Evolutionary conservation across 1,140 invertebrate species (phyloP).

Genomic region (Oncopeltus fasciatus): DNA sequence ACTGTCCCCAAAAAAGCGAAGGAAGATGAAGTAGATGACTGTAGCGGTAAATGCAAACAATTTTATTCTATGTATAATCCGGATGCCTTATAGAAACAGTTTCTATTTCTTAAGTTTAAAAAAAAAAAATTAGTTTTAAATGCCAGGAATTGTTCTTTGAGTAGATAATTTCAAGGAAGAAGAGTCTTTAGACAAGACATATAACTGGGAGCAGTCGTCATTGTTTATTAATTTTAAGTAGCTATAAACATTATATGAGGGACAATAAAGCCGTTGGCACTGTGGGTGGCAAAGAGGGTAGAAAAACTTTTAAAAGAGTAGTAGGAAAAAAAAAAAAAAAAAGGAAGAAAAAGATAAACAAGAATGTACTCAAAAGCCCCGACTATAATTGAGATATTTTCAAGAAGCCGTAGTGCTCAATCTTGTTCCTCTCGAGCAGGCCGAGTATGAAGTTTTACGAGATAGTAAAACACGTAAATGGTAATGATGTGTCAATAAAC

Average conservation of each 20-base stretch:
- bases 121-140: too few relatives aligned
- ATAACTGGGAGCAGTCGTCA: too few relatives aligned
- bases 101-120: too few relatives aligned
- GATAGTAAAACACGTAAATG: background rate
- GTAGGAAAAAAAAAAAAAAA: background rate
- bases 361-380: background rate
- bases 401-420: background rate
- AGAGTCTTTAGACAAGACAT: too few relatives aligned
- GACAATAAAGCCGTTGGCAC: background rate
- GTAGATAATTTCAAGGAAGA: too few relatives aligned
- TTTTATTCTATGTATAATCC: too few relatives aligned
- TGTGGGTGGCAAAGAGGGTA: background rate
- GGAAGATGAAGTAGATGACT: too few relatives aligned
- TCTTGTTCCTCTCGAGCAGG: background rate
- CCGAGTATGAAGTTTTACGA: background rate
- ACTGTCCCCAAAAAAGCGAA: too few relatives aligned
- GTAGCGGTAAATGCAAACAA: too few relatives aligned
- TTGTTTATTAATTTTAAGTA: constrained; percentile 8
- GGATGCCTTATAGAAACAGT: too few relatives aligned
- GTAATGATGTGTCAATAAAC: background rate
- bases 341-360: background rate
- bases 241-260: background rate
- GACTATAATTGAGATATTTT: constrained; percentile 4
- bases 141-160: too few relatives aligned
- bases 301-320: background rate